phyloP scores from a whole-genome alignment of 2,888 invertebrate genomes.

The Pachymerium ferrugineum region DNA sequence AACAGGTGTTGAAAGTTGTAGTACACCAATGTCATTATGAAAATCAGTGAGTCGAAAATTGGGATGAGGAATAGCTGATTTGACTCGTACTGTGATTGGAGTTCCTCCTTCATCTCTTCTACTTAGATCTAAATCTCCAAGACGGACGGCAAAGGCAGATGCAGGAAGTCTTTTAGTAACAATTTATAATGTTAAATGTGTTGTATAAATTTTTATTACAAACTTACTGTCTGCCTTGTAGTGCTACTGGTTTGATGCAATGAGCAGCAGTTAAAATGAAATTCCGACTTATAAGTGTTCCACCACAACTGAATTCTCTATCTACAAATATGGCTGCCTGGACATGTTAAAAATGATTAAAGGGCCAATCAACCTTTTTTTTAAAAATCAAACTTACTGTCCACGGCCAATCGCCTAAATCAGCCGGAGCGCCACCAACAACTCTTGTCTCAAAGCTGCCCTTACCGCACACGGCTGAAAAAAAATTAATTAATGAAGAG shows the following conservation, averaged over 20 bases:
- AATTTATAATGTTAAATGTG: not conserved
- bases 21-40: conserved; percentile 29
- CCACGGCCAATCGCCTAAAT: conserved; percentile 21
- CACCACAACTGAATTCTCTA: conserved; percentile 5
- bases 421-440: not conserved
- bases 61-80: not conserved
- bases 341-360: not conserved
- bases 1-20: not conserved
- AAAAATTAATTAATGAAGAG: too few species aligned
- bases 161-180: not conserved
- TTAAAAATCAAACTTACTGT: too few species aligned
- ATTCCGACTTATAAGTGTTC: not conserved
- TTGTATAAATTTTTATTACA: too few species aligned
- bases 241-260: conserved; percentile 24
- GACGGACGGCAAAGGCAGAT: not conserved
- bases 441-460: too few species aligned
- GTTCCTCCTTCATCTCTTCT: not conserved
- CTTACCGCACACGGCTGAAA: too few species aligned
- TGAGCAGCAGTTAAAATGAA: conserved; percentile 21
- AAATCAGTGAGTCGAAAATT: not conserved
- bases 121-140: conserved; percentile 27
- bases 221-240: not conserved
- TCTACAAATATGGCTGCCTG: conserved; percentile 23
- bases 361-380: too few species aligned
- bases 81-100: not conserved